A percentile compares a stretch with the other conserved stretches of the same genome.
Evolutionary conservation across 2,797 vertebrate genomes (phyloP).

Genomic region (Numenius phaeopus): DNA sequence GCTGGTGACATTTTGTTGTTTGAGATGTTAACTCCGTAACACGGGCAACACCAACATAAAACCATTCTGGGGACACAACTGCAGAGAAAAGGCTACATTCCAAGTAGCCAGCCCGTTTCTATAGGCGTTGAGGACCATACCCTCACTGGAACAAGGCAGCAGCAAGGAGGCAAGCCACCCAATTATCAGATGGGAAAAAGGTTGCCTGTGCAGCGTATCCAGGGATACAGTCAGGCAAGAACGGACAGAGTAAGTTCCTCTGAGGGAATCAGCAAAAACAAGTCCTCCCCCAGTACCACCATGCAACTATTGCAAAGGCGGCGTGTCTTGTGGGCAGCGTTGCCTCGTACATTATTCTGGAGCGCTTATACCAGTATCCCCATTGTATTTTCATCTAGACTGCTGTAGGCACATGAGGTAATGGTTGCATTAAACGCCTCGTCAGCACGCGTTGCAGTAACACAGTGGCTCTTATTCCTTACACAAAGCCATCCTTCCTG

Average conservation of each 20-base stretch:
- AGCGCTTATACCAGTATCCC: not conserved
- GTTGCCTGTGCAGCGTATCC: not conserved
- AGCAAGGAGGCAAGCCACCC: not conserved
- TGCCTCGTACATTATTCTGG: not conserved
- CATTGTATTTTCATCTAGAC: not conserved
- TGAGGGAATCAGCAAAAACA: not conserved
- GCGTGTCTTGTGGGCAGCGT: fast-evolving
- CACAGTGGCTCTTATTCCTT: not conserved
- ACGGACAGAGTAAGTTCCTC: not conserved
- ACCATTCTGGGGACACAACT: not conserved
- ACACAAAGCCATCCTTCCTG: not conserved
- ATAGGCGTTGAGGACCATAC: not conserved
- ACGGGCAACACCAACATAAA: not conserved
- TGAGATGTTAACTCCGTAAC: not conserved
- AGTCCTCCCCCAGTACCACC: not conserved
- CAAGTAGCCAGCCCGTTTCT: not conserved
- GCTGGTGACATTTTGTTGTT: not conserved
- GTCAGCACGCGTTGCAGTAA: conserved; percentile 28
- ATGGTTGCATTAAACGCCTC: not conserved
- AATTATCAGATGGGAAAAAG: not conserved
- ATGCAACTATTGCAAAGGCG: not conserved
- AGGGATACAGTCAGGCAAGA: not conserved
- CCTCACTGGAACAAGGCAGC: not conserved
- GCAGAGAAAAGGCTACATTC: not conserved
- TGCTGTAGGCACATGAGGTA: conserved; percentile 34